Percentiles rank a stretch among this genome's conserved stretches.
phyloP scores from a whole-genome alignment of 2,888 invertebrate species.

The Tyria jacobaeae region DNA sequence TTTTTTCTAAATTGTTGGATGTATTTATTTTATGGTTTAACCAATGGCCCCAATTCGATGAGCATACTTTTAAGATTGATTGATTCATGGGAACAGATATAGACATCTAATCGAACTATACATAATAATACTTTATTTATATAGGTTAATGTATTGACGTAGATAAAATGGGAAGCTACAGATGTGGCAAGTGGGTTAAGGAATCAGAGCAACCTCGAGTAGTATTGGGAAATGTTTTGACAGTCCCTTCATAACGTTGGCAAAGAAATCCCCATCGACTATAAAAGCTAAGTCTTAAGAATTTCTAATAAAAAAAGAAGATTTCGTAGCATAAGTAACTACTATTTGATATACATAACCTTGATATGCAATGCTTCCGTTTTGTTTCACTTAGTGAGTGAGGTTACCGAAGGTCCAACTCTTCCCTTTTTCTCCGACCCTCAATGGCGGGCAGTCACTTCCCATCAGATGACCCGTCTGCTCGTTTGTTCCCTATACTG shows the following conservation, averaged over 20 bases:
- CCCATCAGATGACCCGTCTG: too few relatives aligned
- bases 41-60: constrained; percentile 28
- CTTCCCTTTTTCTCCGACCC: too few relatives aligned
- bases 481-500: too few relatives aligned
- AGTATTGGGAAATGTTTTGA: constrained; percentile 10
- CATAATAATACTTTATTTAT: constrained; percentile 53
- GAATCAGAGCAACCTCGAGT: constrained; percentile 7
- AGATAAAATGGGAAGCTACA: constrained; percentile 35
- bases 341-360: too few relatives aligned
- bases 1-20: constrained; percentile 4
- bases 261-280: too few relatives aligned
- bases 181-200: constrained; percentile 21
- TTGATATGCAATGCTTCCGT: too few relatives aligned
- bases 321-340: too few relatives aligned
- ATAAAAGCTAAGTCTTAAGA: too few relatives aligned
- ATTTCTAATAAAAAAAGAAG: too few relatives aligned
- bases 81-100: constrained; percentile 21
- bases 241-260: not conserved
- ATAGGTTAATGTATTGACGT: constrained; percentile 63
- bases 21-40: constrained; percentile 38
- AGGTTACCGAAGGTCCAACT: too few relatives aligned
- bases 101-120: constrained; percentile 15
- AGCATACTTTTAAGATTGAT: constrained; percentile 28
- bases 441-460: too few relatives aligned
- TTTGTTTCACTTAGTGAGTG: too few relatives aligned